A percentile compares a stretch with the other conserved stretches of the same genome.
These are phyloP conservation scores for Tragelaphus imberbis DNA, from an alignment of 2,113 vertebrate genomes.

Conservation along the genomic window DNA sequence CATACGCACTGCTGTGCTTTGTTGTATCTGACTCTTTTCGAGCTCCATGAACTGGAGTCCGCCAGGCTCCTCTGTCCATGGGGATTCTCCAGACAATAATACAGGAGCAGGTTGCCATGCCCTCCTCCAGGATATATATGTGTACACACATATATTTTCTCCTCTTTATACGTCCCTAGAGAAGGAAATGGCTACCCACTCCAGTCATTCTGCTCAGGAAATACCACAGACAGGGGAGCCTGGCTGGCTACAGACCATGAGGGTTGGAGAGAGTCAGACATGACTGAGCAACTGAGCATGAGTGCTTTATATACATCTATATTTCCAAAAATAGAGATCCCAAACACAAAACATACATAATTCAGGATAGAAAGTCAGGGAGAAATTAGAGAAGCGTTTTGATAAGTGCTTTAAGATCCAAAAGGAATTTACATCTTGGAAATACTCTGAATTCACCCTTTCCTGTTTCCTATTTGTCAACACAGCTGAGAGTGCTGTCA, in stretches of 20 bases:
- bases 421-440: not conserved
- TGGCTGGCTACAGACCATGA: not conserved
- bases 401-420: not conserved
- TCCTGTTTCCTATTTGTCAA: not conserved
- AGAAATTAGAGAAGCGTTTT: not conserved
- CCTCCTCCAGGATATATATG: not conserved
- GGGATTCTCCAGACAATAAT: not conserved
- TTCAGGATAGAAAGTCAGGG: not conserved
- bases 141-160: not conserved
- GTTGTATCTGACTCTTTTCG: not conserved
- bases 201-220: not conserved
- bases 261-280: not conserved
- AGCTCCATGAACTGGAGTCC: accelerated
- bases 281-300: not conserved
- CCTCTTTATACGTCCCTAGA: not conserved
- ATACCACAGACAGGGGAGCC: not conserved
- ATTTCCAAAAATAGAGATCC: not conserved
- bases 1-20: accelerated
- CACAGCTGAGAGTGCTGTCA: accelerated
- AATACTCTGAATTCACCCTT: not conserved
- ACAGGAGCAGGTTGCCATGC: not conserved
- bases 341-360: not conserved
- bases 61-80: not conserved
- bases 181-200: not conserved
- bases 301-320: not conserved